Evolutionary conservation across 1,140 invertebrate genomes (phyloP), one percentile per base, ranked within the genome.

Genomic region (Procambarus virginalis): DNA sequence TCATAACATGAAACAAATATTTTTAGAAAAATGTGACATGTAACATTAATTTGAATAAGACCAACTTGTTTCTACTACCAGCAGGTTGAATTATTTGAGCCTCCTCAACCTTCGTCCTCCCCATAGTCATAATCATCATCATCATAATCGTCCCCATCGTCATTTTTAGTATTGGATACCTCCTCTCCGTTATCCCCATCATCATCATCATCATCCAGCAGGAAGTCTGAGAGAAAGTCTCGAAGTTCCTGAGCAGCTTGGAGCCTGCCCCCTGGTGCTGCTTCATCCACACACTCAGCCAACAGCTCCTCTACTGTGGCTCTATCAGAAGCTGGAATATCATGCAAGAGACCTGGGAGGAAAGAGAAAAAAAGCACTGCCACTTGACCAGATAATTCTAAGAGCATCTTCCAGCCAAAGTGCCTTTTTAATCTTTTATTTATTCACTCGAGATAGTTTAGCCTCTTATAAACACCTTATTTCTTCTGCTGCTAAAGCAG

Each of bases 201-300:
- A 22, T 84, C 88, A 45, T 89, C 88, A 14, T 89, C 88, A 34
- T 89, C 82, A 55, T 89, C 88, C 49, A 84, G 22, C 12, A 89
- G 46, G 75, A 84, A 89, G 76, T 89, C 88, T 3, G 88, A 89
- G 20, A 89, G 82, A 75, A 84, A 89, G 6, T 89, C 88, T 20
- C 88, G 81, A 8, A 89, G 88, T 46, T 89, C 88, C 58, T 89
- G 88, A 12, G 88, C 88, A 46, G 88, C 81, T 60, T 89, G 88
- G 17, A 89, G 60, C 45, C 88, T 77, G 10, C 88, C 88, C 48
- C 88, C 88, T 4, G 88, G 81, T 55, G 88, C 80, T 45, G 81
- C 82, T 75, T 89, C 88, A 10, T 89, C 88, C 73, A 89, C 88
- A 78, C 88, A 89, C 58, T 89, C 88, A 17, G 88, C 80, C 49